Base-by-base conservation (phyloP, 2,888 invertebrate species). In the Plebejus argus region DNA sequence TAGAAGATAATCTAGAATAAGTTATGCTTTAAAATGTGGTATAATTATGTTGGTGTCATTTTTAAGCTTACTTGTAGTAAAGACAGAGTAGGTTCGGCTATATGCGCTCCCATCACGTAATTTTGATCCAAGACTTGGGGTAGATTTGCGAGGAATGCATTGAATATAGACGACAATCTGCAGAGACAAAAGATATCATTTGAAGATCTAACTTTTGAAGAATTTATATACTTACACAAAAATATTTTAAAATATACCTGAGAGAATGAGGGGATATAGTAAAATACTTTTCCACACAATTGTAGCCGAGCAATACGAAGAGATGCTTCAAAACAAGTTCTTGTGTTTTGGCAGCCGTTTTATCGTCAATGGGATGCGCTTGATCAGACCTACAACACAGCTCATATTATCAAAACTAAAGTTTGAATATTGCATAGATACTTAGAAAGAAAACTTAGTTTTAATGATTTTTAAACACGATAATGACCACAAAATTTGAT, bases 81-180 rank as follows among this genome's bases (percentile, higher is more conserved):
- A 33, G 89, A 84, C 78, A 99, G 91, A 0, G 98, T 97, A 0
- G 98, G 97, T 8, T 98, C 97, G 7, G 99, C 95, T 77, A 99
- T 96, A 79, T 97, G 95, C 83, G 97, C 97, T 0, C 99, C 99
- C 95, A 99, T 98, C 81, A 97, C 94, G 88, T 99, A 98, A 91
- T 99, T 99, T 88, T 98, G 98, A 89, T 99, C 99, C 86, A 99
- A 88, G 15, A 99, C 95, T 94, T 98, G 98, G 0, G 99, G 98
- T 80, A 99, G 91, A 86, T 98, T 99, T 49, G 98, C 96, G 87
- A 99, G 94, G 88, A 99, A 99, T 0, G 98, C 98, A 91, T 99
- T 99, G 92, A 99, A 99, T 1, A 99, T 98, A 0, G 99, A 97
- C 0, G 99, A 99, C 79, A 96, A 95, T 84, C 99, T 97, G 90